phyloP scores from a whole-genome alignment of 92 coral and sea anemone species.

The Phenganax stokvisi region DNA sequence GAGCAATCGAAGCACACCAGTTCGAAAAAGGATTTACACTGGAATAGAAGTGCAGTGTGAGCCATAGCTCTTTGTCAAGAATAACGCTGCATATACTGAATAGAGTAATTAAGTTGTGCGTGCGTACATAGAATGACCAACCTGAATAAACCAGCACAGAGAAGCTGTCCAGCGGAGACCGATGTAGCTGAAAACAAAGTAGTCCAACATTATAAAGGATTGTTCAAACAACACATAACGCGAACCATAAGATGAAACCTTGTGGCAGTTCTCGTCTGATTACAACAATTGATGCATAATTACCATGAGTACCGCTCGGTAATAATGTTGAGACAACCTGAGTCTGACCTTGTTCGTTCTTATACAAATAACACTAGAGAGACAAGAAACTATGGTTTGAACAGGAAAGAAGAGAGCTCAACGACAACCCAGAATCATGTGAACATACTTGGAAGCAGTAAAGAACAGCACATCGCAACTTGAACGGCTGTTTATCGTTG shows the following conservation, averaged over 20 bases:
- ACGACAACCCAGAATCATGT: neutral
- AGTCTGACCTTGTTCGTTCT: slow-evolving; percentile 89
- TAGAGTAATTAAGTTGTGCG: neutral
- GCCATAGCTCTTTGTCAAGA: neutral
- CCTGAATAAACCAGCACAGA: slow-evolving; percentile 97
- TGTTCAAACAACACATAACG: too few species aligned
- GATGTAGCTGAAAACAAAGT: slow-evolving; percentile 51
- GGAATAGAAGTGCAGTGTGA: neutral
- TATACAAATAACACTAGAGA: slow-evolving; percentile 81
- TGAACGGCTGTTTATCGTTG: slow-evolving; percentile 85
- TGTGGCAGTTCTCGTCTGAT: neutral
- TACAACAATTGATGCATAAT: neutral
- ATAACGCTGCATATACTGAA: too few species aligned
- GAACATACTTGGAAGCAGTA: slow-evolving; percentile 91
- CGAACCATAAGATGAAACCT: neutral
- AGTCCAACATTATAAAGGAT: neutral
- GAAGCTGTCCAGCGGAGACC: slow-evolving; percentile 82
- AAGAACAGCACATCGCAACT: slow-evolving; percentile 85
- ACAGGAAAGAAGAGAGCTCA: neutral
- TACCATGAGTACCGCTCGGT: slow-evolving; percentile 84
- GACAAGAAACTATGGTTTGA: neutral
- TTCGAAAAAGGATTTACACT: slow-evolving; percentile 82
- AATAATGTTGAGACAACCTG: slow-evolving; percentile 88
- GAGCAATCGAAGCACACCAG: slow-evolving; percentile 97
- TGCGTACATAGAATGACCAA: slow-evolving; percentile 8